phyloP scores from a whole-genome alignment of 2,113 vertebrate species.

The Triplophysa rosa region DNA sequence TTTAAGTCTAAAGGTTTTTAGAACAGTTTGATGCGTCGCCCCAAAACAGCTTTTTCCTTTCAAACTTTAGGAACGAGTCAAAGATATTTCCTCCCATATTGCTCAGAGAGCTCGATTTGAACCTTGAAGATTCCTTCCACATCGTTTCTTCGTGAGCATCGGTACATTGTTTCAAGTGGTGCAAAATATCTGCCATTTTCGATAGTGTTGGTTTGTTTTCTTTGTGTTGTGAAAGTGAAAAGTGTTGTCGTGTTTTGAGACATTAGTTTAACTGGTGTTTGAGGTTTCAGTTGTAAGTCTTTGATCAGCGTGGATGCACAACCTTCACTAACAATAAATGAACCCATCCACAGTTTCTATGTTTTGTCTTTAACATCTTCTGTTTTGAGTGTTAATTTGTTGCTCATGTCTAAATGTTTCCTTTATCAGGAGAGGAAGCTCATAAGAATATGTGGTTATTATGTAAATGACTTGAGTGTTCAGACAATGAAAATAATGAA shows the following conservation, averaged over 20 bases:
- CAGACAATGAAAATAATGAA: not conserved
- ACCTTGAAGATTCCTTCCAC: no score
- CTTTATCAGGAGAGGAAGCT: not conserved
- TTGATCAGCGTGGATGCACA: not conserved
- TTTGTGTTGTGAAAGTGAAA: not conserved
- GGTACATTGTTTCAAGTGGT: not conserved
- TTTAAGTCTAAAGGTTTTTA: no score
- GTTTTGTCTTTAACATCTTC: not conserved
- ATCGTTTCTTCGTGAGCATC: no score
- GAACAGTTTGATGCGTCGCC: no score
- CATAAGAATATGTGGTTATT: not conserved
- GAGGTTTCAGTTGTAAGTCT: not conserved
- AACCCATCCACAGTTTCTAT: not conserved
- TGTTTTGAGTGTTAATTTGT: not conserved
- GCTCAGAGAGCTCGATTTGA: no score
- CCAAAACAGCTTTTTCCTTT: no score
- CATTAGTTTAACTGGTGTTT: not conserved
- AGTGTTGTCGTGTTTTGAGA: not conserved
- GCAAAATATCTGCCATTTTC: slow-evolving; percentile 25
- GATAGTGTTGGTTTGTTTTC: not conserved
- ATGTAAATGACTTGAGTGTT: not conserved
- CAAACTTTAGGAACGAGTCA: no score
- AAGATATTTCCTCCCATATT: no score
- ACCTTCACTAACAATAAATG: slow-evolving; percentile 5
- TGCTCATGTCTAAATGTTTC: not conserved